Percentiles rank a stretch among this genome's conserved stretches.
Conservation (phyloP, 2,113 vertebrate species). For the Bolborhynchus lineola region DNA sequence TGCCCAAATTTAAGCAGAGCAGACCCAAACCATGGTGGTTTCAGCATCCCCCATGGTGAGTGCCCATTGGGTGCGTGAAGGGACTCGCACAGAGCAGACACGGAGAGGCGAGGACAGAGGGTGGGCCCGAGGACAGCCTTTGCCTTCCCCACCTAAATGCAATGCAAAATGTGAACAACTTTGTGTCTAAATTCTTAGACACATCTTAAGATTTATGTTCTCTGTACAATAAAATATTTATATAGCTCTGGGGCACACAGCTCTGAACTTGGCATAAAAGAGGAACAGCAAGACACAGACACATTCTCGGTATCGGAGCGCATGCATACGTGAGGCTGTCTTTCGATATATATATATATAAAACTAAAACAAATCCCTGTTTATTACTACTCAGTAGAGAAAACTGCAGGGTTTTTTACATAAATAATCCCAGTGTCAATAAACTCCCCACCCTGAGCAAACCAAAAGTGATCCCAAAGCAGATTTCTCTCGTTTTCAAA, state of each 20-base stretch:
- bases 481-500: conserved; percentile 68
- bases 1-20: neutral
- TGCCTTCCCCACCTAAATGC: accelerated
- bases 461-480: conserved; percentile 41
- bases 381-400: conserved; percentile 54
- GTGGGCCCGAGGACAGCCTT: neutral
- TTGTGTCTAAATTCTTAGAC: neutral
- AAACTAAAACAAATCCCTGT: conserved; percentile 51
- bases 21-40: accelerated
- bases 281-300: neutral
- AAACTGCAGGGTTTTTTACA: conserved; percentile 76
- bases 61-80: accelerated
- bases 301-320: neutral
- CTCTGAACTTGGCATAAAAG: neutral
- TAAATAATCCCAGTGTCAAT: conserved; percentile 77
- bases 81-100: accelerated
- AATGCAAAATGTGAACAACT: neutral
- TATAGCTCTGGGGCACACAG: accelerated
- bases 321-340: neutral
- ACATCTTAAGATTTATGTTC: accelerated
- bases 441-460: conserved; percentile 67
- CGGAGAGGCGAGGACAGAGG: accelerated
- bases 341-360: neutral
- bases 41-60: accelerated
- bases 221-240: neutral